Evolutionary conservation across 2,888 invertebrate genomes (phyloP), one percentile per base, ranked within the genome.

Genomic region (Sisyra terminalis): DNA sequence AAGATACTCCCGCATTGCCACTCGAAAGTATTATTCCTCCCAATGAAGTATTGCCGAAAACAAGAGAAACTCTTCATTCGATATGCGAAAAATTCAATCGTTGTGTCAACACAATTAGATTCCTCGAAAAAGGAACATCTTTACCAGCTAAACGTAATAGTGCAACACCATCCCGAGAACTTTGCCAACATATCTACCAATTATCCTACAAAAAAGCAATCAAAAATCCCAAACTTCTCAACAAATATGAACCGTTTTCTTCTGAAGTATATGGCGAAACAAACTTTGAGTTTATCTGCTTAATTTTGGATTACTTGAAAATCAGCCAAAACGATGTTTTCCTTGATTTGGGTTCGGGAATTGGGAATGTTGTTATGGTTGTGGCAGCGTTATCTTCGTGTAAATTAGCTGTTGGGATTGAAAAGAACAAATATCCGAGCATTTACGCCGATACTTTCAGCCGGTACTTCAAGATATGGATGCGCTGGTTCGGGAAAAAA

Each of bases 211-310:
- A 16, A 2, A 16, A 11, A 18, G 37, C 37, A n/a, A 18, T 37
- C 2, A 37, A 37, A 18, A 37, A 37, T 37, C 37, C 37, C 3
- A 18, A 16, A 17, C 16, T 17, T 17, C 37, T 37, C 11, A 37
- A 37, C 17, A 37, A 37, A 37, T 37, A 37, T 37, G 37, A 37
- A 17, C 37, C 37, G 8, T 37, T 37, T 17, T 37, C 37, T 8
- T 18, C 37, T 3, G 37, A 37, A 17, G 37, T 37, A 3, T 37
- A 37, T 11, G 37, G 37, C 8, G 37, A 37, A 17, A 37, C 37
- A 3, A 17, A 16, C 2, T 37, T 37, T 37, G 37, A 37, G 11
- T 37, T 37, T 8, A 18, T 37, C 3, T 37, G 37, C 18, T 37
- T 37, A 11, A 37, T 37, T 9, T 17, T 37, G 2, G 37, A 37